Evolutionary conservation across 2,113 vertebrate species (phyloP).

Genomic region (Hyperopisus bebe): DNA sequence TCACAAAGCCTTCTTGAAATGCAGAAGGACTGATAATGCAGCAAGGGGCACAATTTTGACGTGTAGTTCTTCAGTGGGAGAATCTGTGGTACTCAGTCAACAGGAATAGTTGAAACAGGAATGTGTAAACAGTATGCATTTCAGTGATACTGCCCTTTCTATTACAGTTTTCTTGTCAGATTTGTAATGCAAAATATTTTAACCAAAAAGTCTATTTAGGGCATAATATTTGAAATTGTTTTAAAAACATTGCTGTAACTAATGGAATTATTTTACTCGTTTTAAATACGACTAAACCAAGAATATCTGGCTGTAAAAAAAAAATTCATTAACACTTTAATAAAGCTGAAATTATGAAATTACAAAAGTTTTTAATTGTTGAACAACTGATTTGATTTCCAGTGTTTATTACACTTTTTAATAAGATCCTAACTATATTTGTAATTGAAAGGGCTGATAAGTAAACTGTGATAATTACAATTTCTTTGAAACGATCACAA

Average conservation of each 20-base stretch:
- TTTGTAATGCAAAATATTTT: neutral
- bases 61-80: neutral
- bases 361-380: neutral
- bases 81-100: neutral
- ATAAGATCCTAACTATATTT: neutral
- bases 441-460: neutral
- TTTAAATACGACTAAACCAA: neutral
- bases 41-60: neutral
- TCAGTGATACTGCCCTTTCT: neutral
- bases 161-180: neutral
- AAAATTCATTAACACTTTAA: neutral
- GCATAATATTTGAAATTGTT: neutral
- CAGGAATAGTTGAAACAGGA: neutral
- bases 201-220: neutral
- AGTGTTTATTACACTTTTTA: neutral
- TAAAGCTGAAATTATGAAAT: neutral
- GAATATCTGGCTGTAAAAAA: neutral
- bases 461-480: neutral
- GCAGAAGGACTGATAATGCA: neutral
- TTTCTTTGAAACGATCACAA: neutral
- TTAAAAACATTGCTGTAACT: neutral
- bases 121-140: neutral
- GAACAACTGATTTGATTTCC: neutral
- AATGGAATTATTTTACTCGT: neutral
- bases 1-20: conserved; percentile 33